Percentiles rank a stretch among this genome's conserved stretches.
Conservation (phyloP, 2,888 invertebrate species). For the Diarsia rubi region DNA sequence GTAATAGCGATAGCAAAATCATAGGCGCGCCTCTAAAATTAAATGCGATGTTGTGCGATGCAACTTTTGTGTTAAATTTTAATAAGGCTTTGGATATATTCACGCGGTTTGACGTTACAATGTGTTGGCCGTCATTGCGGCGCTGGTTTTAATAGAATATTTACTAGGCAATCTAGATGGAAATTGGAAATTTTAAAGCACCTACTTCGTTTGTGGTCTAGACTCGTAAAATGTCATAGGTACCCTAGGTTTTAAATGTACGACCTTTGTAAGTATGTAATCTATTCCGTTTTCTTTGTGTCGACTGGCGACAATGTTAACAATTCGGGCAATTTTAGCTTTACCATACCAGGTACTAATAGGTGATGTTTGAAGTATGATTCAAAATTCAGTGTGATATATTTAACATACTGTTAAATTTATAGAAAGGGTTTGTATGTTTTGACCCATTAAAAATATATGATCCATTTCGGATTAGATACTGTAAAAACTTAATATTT, state of each 20-base stretch:
- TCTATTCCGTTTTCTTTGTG: neutral
- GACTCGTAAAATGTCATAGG: neutral
- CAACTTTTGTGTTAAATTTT: conserved; percentile 67
- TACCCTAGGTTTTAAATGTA: neutral
- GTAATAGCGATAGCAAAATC: conserved; percentile 84
- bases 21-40: conserved; percentile 73
- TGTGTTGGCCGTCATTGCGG: conserved; percentile 50
- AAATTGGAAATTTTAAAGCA: conserved; percentile 31
- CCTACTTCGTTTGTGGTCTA: neutral
- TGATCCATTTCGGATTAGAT: too few species aligned
- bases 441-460: too few species aligned
- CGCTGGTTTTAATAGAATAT: conserved; percentile 54
- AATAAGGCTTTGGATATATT: conserved; percentile 63
- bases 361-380: neutral
- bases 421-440: too few species aligned
- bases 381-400: too few species aligned
- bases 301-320: neutral
- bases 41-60: conserved; percentile 56
- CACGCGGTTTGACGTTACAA: conserved; percentile 54
- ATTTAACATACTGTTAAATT: too few species aligned
- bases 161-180: conserved; percentile 49
- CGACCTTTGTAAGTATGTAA: neutral
- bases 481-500: too few species aligned
- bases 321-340: neutral
- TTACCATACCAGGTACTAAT: too few species aligned